These are phyloP conservation scores for Pterocles gutturalis DNA, from an alignment of 2,113 vertebrate genomes.

Conservation along the genomic window DNA sequence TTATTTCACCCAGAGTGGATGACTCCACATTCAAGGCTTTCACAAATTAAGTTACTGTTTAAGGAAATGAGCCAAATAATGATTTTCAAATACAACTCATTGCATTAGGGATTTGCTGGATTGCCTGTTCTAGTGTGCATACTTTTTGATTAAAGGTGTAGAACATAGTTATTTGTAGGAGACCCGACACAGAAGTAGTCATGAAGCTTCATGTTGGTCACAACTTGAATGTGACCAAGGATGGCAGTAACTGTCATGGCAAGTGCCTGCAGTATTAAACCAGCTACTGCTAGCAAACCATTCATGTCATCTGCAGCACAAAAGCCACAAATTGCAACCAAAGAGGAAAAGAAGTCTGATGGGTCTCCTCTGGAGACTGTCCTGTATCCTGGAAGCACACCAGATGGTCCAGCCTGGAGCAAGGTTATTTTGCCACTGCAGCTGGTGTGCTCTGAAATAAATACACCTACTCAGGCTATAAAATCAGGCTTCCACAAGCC, in stretches of 20 bases:
- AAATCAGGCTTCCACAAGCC: background rate
- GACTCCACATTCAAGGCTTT: background rate
- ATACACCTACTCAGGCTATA: background rate
- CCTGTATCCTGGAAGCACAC: background rate
- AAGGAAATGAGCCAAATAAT: background rate
- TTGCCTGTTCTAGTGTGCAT: background rate
- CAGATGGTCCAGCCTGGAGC: background rate
- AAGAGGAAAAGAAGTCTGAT: background rate
- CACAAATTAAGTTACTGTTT: background rate
- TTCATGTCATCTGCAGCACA: background rate
- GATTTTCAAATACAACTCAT: background rate
- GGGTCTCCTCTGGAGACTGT: background rate
- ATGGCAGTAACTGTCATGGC: background rate
- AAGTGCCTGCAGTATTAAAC: background rate
- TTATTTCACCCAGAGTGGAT: background rate
- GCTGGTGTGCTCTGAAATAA: background rate
- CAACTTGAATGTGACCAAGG: background rate
- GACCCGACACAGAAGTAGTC: background rate
- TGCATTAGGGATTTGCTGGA: background rate
- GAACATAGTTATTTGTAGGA: background rate
- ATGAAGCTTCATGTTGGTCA: background rate
- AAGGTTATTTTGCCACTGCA: background rate
- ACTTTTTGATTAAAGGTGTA: background rate
- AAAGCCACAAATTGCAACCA: background rate
- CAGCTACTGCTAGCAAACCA: background rate